These are phyloP conservation scores for Aspiorhynchus laticeps DNA, from an alignment of 2,113 vertebrate genomes.

Conservation along the genomic window DNA sequence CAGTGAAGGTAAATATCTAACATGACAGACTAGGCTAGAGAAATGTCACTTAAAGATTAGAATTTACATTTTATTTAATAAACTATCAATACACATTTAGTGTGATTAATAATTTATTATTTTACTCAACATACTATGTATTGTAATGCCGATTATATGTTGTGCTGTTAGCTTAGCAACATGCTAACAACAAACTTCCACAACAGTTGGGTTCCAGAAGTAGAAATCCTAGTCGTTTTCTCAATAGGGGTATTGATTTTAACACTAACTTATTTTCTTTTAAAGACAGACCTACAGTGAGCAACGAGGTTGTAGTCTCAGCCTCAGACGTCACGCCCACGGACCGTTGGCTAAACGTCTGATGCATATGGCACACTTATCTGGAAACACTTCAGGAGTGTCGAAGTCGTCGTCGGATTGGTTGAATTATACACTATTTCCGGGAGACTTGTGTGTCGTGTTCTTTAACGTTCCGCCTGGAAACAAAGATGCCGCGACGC, in stretches of 20 bases:
- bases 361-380: no score
- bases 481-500: no score
- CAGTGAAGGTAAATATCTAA: neutral
- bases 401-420: no score
- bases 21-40: neutral
- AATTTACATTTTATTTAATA: neutral
- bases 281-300: neutral
- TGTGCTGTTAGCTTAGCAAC: neutral
- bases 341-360: no score
- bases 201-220: neutral
- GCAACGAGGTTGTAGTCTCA: neutral
- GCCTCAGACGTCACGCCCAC: no score
- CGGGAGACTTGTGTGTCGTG: no score
- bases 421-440: no score
- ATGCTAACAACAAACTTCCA: neutral
- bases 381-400: no score
- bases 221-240: neutral
- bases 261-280: neutral
- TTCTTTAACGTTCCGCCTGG: no score
- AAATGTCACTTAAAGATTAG: neutral
- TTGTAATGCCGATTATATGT: no score
- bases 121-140: neutral
- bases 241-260: neutral
- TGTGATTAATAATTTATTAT: neutral
- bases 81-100: neutral